Percentiles rank a stretch among this genome's conserved stretches.
Conservation (phyloP, 2,797 vertebrate genomes). For the Ctenochaetus hawaiiensis region DNA sequence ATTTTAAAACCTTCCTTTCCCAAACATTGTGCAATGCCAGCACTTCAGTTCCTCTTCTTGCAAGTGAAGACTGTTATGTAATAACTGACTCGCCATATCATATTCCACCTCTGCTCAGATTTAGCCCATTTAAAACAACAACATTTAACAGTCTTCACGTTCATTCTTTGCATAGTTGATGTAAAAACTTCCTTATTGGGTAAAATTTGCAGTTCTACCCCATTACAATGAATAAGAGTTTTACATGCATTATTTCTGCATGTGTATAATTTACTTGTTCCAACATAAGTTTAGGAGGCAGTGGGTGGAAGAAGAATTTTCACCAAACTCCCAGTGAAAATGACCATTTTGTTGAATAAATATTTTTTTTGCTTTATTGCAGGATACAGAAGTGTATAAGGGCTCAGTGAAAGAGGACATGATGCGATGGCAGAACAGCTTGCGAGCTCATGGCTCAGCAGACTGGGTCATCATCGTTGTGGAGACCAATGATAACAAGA, state of each 20-base stretch:
- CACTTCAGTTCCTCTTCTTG: slow-evolving; percentile 16
- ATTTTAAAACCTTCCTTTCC: slow-evolving; percentile 3
- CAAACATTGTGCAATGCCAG: slow-evolving; percentile 19
- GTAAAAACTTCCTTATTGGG: not conserved
- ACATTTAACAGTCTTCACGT: not conserved
- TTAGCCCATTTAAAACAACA: slow-evolving; percentile 20
- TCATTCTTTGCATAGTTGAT: slow-evolving; percentile 18
- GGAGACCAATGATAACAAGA: slow-evolving; percentile 94
- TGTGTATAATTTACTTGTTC: not conserved
- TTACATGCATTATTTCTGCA: not conserved
- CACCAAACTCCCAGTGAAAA: not conserved
- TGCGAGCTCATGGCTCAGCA: slow-evolving; percentile 89
- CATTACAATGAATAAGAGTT: not conserved
- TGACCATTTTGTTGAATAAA: no score
- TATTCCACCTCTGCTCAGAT: slow-evolving; percentile 3
- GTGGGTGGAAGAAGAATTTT: not conserved
- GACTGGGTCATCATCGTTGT: slow-evolving; percentile 99
- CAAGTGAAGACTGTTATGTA: slow-evolving; percentile 34
- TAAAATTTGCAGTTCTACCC: not conserved
- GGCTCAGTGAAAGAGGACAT: slow-evolving; percentile 95
- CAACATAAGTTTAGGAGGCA: not conserved
- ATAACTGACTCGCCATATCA: slow-evolving; percentile 34
- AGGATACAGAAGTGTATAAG: slow-evolving; percentile 98
- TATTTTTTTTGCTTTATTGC: not conserved
- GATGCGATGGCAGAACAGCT: slow-evolving; percentile 94